Base-by-base conservation (phyloP, 2,113 vertebrate genomes). In the Mastomys natalensis region DNA sequence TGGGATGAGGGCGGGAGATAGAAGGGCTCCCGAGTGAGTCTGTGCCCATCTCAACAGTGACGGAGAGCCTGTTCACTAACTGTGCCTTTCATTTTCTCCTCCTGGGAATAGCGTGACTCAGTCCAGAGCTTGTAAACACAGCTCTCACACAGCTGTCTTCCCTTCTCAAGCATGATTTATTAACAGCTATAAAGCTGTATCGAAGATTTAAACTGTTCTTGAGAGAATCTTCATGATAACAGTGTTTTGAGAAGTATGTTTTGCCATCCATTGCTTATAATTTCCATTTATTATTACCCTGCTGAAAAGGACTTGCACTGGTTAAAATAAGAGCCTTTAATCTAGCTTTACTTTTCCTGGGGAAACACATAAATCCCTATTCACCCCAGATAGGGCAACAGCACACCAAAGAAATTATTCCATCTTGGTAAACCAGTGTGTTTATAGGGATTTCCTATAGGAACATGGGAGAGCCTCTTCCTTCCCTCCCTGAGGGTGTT, bases 81-180 rank as follows among this genome's bases (percentile, higher is more conserved):
- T 62, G 88, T 40, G 40, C 66, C 94, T 97, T 87, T 9, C 68
- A 87, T 85, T n/a, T 43, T n/a, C 45, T 17, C 43, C n/a, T 15
- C 88, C 60, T 85, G 90, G 81, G 90, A 95, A 62, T 48, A 40
- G 87, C 29, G 64, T 93, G 87, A 94, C 95, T 91, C 95, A 68
- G 87, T 96, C 34, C 45, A 92, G 89, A 87, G 66, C 31, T 88
- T 80, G 8, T 90, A 40, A 93, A 96, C 81, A 89, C 10, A 85
- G 43, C 34, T 55, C 34, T 91, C 66, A 89, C 43, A 37, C 40
- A 70, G 37, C 73, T 26, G 34, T 72, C 60, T 84, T 88, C 92
- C 72, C 51, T 87, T 80, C 88, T 74, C 62, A 62, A 86, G 43
- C 7, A 73, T 6, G 34, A 60, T 91, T 88, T 87, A 73, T 66